Conservation (phyloP, 2,888 invertebrate species). For the Unio delphinus region DNA sequence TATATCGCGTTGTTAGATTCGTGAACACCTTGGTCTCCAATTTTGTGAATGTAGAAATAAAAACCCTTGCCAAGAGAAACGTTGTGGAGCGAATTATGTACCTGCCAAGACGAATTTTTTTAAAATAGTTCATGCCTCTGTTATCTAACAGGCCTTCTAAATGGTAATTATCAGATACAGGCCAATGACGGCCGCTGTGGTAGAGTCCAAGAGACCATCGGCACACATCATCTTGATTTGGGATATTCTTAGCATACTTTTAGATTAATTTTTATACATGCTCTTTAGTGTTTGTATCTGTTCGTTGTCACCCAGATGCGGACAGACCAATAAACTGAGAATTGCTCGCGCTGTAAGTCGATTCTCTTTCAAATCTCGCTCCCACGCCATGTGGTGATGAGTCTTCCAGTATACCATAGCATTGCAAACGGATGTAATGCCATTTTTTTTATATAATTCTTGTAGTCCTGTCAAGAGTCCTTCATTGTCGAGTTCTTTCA, state of each 20-base stretch:
- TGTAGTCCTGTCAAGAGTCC: constrained; percentile 11
- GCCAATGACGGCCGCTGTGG: constrained; percentile 22
- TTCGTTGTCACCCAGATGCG: constrained; percentile 5
- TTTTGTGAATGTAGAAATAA: constrained; percentile 30
- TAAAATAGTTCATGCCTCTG: constrained; percentile 25
- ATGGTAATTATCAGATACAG: constrained; percentile 13
- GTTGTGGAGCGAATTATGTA: constrained; percentile 19
- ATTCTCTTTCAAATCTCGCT: constrained; percentile 10
- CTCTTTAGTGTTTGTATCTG: constrained; percentile 19
- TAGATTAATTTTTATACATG: constrained; percentile 7
- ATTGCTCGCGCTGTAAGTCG: constrained; percentile 16
- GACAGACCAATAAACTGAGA: constrained; percentile 28
- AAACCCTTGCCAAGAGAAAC: constrained; percentile 16
- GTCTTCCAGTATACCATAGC: constrained; percentile 21
- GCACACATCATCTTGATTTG: constrained; percentile 28
- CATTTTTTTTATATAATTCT: constrained; percentile 5
- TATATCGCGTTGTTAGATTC: constrained; percentile 24
- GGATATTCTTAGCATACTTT: constrained; percentile 15
- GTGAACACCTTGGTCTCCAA: constrained; percentile 24
- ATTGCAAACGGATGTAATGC: constrained; percentile 28
- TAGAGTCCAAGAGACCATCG: constrained; percentile 24
- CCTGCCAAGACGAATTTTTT: constrained; percentile 7
- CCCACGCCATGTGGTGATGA: constrained; percentile 17
- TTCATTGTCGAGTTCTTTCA: constrained; percentile 10
- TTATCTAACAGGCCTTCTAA: constrained; percentile 17